Base-by-base conservation (phyloP, 1,140 invertebrate genomes). In the Trialeurodes vaporariorum region DNA sequence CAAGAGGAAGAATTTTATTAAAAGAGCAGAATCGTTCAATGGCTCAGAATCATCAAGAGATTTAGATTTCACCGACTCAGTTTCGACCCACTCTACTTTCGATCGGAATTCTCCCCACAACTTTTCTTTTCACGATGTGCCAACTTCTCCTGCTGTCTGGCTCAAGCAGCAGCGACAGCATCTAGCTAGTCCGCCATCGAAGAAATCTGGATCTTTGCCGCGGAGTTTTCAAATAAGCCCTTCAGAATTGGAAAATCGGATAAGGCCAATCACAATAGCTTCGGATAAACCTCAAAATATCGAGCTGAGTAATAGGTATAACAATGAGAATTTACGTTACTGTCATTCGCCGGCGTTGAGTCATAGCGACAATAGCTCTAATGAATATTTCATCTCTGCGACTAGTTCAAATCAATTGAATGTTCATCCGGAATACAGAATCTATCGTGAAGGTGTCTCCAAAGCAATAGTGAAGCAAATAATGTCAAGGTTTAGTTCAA, bases 161-260 rank as follows among this genome's bases (percentile, higher is more conserved):
- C 68, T 86, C 1, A 83, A 81, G n/a, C 82, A 84, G 70, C 78
- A 85, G 66, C 80, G 80, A 64, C 79, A 83, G 64, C 82, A 81
- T 66, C 73, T 85, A 27, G 77, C 74, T 9, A 60, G 58, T 1
- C 61, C 67, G 1, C 65, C 67, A 9, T 79, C 80, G 0, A 81
- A 81, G 65, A 92, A 92, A 75, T 86, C 87, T 59, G 90, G 88
- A 23, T 91, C 89, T 0, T 74, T 92, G 49, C 89, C 90, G 0
- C 80, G 89, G 65, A 90, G 88, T 71, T 91, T 92, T 72, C 86
- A 87, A 77, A 76, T 86, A 59, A 79, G 71, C 0, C 78, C 80
- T 27, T 73, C 78, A 0, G 75, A 78, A 23, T 80, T 79, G 67
- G 67, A 79, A 1, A 77, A 80, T 59, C 75, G 78, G 79, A 79